Conservation (phyloP, 64 coral and sea anemone species). For the Actinia tenebrosa region DNA sequence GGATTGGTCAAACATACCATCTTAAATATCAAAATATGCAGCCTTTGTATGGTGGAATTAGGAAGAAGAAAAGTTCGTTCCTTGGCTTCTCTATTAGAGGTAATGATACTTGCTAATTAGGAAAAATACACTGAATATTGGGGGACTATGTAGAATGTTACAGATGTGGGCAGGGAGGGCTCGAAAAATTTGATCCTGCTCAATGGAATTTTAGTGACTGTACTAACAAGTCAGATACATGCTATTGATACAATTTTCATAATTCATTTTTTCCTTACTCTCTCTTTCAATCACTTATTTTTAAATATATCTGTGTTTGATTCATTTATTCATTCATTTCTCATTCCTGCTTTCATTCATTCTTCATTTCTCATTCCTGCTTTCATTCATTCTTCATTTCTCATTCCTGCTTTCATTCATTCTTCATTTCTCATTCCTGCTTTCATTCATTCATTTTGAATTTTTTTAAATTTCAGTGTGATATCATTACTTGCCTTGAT, state of each 20-base stretch:
- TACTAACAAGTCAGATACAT: too few species aligned
- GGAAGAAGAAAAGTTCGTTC: neutral
- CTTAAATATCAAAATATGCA: slow-evolving; percentile 42
- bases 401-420: neutral
- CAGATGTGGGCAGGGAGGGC: too few species aligned
- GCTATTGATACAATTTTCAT: too few species aligned
- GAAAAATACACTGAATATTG: too few species aligned
- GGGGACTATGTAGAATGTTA: too few species aligned
- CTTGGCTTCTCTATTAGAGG: slow-evolving; percentile 46
- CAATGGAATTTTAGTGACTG: too few species aligned
- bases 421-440: neutral
- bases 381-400: neutral
- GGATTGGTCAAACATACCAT: slow-evolving; percentile 28
- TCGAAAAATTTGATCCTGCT: too few species aligned
- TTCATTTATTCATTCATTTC: too few species aligned
- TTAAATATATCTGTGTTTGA: too few species aligned
- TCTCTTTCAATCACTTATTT: too few species aligned
- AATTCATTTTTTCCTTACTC: too few species aligned
- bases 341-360: neutral
- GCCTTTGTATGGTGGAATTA: slow-evolving; percentile 12
- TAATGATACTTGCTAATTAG: neutral
- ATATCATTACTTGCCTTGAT: slow-evolving; percentile 23
- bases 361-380: neutral
- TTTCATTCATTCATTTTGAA: neutral
- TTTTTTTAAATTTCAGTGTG: slow-evolving; percentile 23